phyloP scores from a whole-genome alignment of 2,113 vertebrate genomes.

The Heliornis fulica region DNA sequence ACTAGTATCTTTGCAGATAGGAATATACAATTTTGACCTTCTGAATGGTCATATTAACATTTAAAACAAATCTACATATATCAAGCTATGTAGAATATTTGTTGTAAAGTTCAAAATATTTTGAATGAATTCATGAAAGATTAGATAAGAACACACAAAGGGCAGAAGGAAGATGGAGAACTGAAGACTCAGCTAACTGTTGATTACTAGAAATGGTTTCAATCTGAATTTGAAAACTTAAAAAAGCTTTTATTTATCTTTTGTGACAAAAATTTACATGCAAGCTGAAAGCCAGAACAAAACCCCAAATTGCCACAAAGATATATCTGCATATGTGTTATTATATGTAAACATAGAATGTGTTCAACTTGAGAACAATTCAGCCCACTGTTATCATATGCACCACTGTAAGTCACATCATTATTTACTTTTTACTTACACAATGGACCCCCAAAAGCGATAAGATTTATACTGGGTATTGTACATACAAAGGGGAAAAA shows the following conservation, averaged over 20 bases:
- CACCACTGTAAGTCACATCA: neutral
- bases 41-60: slow-evolving; percentile 45
- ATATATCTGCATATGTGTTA: neutral
- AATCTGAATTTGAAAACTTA: neutral
- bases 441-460: neutral
- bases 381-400: neutral
- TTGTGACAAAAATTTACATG: neutral
- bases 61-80: slow-evolving; percentile 26
- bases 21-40: slow-evolving; percentile 45
- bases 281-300: neutral
- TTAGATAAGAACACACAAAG: slow-evolving; percentile 17
- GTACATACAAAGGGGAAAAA: neutral
- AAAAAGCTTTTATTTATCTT: neutral
- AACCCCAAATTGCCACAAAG: fast-evolving
- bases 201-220: neutral
- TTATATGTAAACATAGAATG: neutral
- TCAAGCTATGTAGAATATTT: neutral
- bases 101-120: slow-evolving; percentile 9
- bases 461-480: neutral
- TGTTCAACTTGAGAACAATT: neutral
- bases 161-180: neutral
- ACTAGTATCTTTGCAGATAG: neutral
- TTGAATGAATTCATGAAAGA: neutral
- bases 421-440: neutral
- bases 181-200: neutral